These are phyloP conservation scores for Cariama cristata DNA, from an alignment of 2,113 vertebrate genomes.

Conservation along the genomic window DNA sequence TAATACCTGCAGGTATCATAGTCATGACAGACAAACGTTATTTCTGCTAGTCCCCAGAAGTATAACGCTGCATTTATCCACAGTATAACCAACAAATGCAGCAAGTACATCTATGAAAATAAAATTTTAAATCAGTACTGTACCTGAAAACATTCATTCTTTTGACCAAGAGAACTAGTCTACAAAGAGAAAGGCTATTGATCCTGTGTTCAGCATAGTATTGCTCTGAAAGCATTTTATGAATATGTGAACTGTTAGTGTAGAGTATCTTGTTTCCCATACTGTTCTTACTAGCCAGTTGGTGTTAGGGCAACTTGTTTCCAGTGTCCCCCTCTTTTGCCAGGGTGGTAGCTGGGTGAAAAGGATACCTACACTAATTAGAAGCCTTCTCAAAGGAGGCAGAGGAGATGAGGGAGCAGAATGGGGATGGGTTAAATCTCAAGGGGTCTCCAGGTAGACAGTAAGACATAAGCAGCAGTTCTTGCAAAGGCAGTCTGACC, in stretches of 20 bases:
- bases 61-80: not conserved
- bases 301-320: not conserved
- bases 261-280: not conserved
- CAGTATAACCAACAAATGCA: not conserved
- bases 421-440: not conserved
- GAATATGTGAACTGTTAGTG: not conserved
- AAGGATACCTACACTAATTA: not conserved
- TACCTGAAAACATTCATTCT: not conserved
- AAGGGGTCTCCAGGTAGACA: not conserved
- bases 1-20: not conserved
- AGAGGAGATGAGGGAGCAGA: not conserved
- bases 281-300: not conserved
- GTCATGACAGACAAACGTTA: not conserved
- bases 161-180: not conserved
- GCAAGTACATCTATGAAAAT: not conserved
- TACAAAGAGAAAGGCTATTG: not conserved
- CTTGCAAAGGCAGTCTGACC: not conserved
- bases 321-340: not conserved
- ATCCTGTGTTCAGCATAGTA: not conserved
- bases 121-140: not conserved
- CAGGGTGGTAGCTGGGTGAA: not conserved
- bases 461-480: not conserved
- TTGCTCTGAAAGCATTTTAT: not conserved
- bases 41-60: not conserved
- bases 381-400: not conserved